These are phyloP conservation scores for Capreolus pygargus DNA, from an alignment of 2,113 vertebrate species.

Conservation along the genomic window DNA sequence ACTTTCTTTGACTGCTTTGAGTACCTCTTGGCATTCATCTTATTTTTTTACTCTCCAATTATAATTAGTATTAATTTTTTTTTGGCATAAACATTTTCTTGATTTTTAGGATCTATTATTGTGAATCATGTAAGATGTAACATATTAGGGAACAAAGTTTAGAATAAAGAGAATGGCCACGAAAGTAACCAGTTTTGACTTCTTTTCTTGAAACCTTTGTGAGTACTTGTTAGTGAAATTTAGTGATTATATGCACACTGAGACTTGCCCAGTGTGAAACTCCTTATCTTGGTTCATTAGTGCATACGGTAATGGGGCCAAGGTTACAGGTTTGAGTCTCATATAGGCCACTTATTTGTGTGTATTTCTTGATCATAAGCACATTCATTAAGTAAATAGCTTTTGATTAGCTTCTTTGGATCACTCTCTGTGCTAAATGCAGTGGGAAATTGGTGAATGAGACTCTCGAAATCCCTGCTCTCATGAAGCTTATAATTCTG, in stretches of 20 bases:
- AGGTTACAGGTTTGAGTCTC: background rate
- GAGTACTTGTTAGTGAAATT: background rate
- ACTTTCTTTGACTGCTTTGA: constrained; percentile 38
- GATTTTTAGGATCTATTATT: background rate
- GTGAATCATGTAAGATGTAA: background rate
- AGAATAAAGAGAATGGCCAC: background rate
- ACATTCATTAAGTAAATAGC: background rate
- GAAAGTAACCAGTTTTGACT: background rate
- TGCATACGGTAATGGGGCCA: background rate
- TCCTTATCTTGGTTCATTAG: background rate
- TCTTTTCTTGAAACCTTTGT: constrained; percentile 13
- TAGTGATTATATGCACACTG: background rate
- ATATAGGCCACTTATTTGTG: background rate
- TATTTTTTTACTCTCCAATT: constrained; percentile 34
- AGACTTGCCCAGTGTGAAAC: background rate
- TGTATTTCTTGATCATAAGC: background rate
- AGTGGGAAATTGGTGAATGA: constrained; percentile 27
- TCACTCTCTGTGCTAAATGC: background rate
- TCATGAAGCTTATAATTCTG: constrained; percentile 46
- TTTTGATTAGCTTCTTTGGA: constrained; percentile 37
- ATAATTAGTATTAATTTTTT: background rate
- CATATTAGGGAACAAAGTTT: background rate
- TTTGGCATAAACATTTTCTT: background rate
- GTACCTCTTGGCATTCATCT: constrained; percentile 39
- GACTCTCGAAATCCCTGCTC: constrained; percentile 23